These are phyloP conservation scores for Acrobasis consociella DNA, from an alignment of 2,888 invertebrate species.

Conservation along the genomic window DNA sequence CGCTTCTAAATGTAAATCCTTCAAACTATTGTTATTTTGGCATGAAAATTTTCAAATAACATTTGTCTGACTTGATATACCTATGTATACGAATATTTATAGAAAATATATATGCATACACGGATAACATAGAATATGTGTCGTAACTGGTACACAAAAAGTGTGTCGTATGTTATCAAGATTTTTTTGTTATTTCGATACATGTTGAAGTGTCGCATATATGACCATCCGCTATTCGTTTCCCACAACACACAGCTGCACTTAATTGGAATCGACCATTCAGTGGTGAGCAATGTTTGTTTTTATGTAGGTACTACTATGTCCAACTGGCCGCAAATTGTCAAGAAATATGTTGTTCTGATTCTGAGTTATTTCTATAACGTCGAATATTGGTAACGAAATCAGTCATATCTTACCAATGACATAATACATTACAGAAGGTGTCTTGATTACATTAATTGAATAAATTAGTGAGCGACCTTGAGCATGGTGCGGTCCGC, in stretches of 20 bases:
- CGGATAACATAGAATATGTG: no score
- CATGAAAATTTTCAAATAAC: no score
- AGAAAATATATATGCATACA: no score
- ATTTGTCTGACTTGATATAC: no score
- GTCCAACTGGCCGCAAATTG: neutral
- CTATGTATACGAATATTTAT: no score
- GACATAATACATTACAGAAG: slow-evolving; percentile 24
- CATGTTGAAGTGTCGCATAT: slow-evolving; percentile 9
- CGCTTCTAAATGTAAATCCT: neutral
- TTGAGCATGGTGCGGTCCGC: slow-evolving; percentile 60
- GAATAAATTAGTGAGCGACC: slow-evolving; percentile 63
- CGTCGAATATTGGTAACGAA: no score
- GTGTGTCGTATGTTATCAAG: neutral
- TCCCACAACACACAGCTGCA: slow-evolving; percentile 15
- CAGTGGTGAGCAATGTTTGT: slow-evolving; percentile 23
- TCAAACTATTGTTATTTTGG: no score
- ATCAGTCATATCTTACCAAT: no score
- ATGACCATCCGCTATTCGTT: slow-evolving; percentile 20
- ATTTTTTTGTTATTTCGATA: neutral
- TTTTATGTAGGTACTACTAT: slow-evolving; percentile 29
- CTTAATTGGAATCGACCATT: slow-evolving; percentile 17
- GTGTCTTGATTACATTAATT: slow-evolving; percentile 44
- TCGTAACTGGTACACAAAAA: no score
- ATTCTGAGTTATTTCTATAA: no score
- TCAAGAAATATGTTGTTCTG: no score